Evolutionary conservation across 64 coral and sea anemone genomes (phyloP).

Genomic region (Acropora tenuis): DNA sequence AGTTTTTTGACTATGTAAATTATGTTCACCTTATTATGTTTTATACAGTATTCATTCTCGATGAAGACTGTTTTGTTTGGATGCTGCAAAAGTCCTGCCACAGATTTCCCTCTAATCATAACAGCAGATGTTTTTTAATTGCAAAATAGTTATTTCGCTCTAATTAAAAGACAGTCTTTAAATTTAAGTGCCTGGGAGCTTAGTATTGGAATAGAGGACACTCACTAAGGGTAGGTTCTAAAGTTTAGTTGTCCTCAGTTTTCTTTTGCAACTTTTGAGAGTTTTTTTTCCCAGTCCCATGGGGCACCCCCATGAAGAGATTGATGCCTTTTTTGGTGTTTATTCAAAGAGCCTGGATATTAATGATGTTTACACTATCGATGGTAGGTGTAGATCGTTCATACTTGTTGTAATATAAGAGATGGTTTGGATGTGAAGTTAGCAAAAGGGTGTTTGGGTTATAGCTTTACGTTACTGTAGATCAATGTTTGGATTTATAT

Average conservation of each 20-base stretch:
- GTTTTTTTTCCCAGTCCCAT: constrained; percentile 43
- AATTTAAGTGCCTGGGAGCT: too few relatives aligned
- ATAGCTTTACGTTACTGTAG: too few relatives aligned
- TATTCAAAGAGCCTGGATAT: constrained; percentile 27
- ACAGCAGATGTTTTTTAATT: not conserved
- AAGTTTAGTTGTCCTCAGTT: not conserved
- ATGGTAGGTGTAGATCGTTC: constrained; percentile 31
- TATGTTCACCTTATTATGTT: not conserved
- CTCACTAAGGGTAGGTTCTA: not conserved
- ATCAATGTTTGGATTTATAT: too few relatives aligned
- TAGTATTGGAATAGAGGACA: too few relatives aligned
- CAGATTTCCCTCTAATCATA: not conserved
- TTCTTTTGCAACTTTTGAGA: not conserved
- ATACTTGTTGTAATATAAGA: too few relatives aligned
- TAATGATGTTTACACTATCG: constrained; percentile 52
- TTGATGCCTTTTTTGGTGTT: constrained; percentile 74
- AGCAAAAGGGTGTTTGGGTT: too few relatives aligned
- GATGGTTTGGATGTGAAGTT: too few relatives aligned
- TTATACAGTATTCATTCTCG: not conserved
- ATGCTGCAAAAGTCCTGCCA: not conserved
- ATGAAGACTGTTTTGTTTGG: not conserved
- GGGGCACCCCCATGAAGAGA: constrained; percentile 66
- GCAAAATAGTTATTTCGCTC: not conserved
- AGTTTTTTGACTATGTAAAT: not conserved
- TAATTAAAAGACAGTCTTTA: constrained; percentile 8